Evolutionary conservation across 2,113 vertebrate genomes (phyloP).

Genomic region (Polypterus senegalus): DNA sequence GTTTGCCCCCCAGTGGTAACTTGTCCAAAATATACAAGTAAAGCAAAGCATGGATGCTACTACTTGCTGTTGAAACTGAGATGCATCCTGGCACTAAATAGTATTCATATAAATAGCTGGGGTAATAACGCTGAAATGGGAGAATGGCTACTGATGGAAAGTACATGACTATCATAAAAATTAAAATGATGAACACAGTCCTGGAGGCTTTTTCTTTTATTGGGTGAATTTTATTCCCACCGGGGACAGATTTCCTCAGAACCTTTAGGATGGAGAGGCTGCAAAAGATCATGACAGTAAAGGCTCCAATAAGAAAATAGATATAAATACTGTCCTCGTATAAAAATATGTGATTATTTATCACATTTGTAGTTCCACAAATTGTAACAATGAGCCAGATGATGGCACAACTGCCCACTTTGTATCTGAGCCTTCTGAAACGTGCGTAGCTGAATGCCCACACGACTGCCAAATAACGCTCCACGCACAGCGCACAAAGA

Average conservation of each 20-base stretch:
- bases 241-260: slow-evolving; percentile 37
- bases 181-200: slow-evolving; percentile 43
- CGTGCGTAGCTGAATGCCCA: slow-evolving; percentile 40
- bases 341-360: slow-evolving; percentile 24
- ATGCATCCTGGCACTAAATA: slow-evolving; percentile 37
- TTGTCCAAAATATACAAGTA: slow-evolving; percentile 48
- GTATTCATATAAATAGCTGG: slow-evolving; percentile 27
- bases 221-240: slow-evolving; percentile 49
- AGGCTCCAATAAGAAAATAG: slow-evolving; percentile 40
- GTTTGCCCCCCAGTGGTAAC: slow-evolving; percentile 6
- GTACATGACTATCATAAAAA: slow-evolving; percentile 44
- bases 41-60: slow-evolving; percentile 49
- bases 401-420: slow-evolving; percentile 21
- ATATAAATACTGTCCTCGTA: slow-evolving; percentile 21
- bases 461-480: slow-evolving; percentile 51
- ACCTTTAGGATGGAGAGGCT: slow-evolving; percentile 51
- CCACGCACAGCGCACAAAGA: slow-evolving; percentile 48
- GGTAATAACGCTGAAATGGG: slow-evolving; percentile 42
- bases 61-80: slow-evolving; percentile 53
- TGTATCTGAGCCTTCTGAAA: slow-evolving; percentile 36
- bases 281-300: slow-evolving; percentile 50
- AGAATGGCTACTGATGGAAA: slow-evolving; percentile 42
- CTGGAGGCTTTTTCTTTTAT: slow-evolving; percentile 51
- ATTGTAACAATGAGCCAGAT: slow-evolving; percentile 38
- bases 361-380: slow-evolving; percentile 30